Evolutionary conservation across 2,797 vertebrate genomes (phyloP).

Genomic region (Dermochelys coriacea): DNA sequence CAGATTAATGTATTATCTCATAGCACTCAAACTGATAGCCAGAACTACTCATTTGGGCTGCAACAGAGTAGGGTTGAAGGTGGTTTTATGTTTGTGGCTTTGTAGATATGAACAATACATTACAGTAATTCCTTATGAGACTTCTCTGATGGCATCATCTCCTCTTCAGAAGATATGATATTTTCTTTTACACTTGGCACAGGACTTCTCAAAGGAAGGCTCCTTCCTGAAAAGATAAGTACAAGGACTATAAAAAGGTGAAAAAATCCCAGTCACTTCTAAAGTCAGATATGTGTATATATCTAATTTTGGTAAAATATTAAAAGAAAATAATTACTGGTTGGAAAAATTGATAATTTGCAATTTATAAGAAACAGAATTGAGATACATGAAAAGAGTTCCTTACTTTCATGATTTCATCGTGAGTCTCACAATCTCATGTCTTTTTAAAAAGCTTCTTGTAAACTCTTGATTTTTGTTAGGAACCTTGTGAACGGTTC

Average conservation of each 20-base stretch:
- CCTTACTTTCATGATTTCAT: background rate
- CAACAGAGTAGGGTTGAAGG: background rate
- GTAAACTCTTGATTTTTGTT: background rate
- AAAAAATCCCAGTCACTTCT: background rate
- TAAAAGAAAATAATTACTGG: slow-evolving; percentile 20
- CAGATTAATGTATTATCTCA: background rate
- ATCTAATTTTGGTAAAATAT: background rate
- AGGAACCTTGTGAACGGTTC: background rate
- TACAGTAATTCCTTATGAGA: background rate
- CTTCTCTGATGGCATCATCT: background rate
- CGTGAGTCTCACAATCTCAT: background rate
- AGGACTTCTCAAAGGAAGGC: background rate
- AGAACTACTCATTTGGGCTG: background rate
- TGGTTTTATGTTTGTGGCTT: background rate
- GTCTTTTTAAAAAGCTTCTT: background rate
- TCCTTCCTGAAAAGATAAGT: background rate
- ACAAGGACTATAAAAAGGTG: background rate
- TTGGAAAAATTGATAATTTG: background rate
- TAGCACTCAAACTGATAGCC: background rate
- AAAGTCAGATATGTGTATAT: background rate
- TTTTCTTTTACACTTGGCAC: background rate
- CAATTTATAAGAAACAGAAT: background rate
- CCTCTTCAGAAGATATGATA: background rate
- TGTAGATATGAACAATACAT: background rate
- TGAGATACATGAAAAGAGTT: background rate